Percentiles rank a stretch among this genome's conserved stretches.
Conservation (phyloP, 2,113 vertebrate species). For the Phrynosoma blainvillii region DNA sequence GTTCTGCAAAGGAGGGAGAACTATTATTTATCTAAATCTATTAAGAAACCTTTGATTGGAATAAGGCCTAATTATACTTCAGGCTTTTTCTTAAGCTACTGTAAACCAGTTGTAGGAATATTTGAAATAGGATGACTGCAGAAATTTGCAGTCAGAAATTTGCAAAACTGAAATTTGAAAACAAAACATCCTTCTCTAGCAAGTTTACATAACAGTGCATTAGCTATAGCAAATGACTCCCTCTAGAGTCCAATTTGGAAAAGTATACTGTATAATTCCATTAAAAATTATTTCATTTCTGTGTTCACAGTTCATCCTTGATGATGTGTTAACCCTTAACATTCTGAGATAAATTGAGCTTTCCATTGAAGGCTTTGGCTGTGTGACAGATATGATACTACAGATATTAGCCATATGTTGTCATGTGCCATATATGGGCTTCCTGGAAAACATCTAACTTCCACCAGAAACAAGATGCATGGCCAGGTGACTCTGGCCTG, state of each 20-base stretch:
- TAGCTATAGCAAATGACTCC: conserved; percentile 4
- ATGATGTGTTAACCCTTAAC: neutral
- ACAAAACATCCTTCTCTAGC: neutral
- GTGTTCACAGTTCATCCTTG: neutral
- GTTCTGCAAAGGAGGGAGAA: too few relatives aligned
- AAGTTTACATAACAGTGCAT: neutral
- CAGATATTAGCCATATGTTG: neutral
- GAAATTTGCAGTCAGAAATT: too few relatives aligned
- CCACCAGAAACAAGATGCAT: neutral
- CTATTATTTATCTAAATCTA: neutral
- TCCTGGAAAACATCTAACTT: neutral
- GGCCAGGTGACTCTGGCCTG: neutral
- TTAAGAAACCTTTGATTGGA: neutral
- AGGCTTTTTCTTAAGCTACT: neutral
- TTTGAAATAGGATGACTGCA: neutral
- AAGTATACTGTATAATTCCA: neutral
- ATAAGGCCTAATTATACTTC: neutral
- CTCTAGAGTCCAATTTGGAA: conserved; percentile 17
- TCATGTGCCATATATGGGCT: neutral
- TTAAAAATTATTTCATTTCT: neutral
- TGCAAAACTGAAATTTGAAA: neutral
- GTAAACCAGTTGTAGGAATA: neutral
- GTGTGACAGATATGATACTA: neutral
- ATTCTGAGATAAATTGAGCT: neutral
- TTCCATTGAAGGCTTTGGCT: neutral